These are phyloP conservation scores for Sphaeridia pumilis DNA, from an alignment of 2,888 invertebrate species.

Conservation along the genomic window DNA sequence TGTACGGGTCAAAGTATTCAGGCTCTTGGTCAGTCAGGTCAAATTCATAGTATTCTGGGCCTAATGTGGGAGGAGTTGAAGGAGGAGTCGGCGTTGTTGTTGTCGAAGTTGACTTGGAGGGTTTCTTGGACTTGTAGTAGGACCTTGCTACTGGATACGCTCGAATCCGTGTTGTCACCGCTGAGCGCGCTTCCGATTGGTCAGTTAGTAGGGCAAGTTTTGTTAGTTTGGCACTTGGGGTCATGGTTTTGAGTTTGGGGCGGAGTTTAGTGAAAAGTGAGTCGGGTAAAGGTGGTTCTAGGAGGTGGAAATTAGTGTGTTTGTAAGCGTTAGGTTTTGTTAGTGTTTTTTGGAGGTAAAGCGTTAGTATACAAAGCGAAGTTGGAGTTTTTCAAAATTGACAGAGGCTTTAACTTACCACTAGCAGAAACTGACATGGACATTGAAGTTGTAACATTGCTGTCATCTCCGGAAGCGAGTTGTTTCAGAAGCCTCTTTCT, in stretches of 20 bases:
- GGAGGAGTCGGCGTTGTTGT: background rate
- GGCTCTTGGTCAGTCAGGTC: background rate
- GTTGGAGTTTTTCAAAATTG: background rate
- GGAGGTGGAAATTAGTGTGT: background rate
- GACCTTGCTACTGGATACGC: background rate
- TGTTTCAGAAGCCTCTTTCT: background rate
- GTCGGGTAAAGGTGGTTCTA: background rate
- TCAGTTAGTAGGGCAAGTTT: background rate
- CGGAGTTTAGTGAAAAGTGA: background rate
- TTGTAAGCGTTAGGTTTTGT: background rate
- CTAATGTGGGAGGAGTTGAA: background rate
- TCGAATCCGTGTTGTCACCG: background rate
- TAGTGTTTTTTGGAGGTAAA: background rate
- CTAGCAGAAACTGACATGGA: slow-evolving; percentile 9
- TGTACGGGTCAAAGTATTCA: background rate
- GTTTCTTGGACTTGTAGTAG: background rate
- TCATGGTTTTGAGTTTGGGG: background rate
- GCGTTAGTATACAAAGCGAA: background rate
- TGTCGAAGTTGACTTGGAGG: background rate
- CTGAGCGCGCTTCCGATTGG: background rate
- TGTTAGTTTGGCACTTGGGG: background rate
- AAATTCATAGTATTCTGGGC: background rate
- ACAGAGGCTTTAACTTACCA: slow-evolving; percentile 1
- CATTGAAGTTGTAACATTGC: slow-evolving; percentile 4
- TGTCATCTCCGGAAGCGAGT: background rate